Conservation (phyloP, 2,797 vertebrate genomes). For the Acrocephalus scirpaceus region DNA sequence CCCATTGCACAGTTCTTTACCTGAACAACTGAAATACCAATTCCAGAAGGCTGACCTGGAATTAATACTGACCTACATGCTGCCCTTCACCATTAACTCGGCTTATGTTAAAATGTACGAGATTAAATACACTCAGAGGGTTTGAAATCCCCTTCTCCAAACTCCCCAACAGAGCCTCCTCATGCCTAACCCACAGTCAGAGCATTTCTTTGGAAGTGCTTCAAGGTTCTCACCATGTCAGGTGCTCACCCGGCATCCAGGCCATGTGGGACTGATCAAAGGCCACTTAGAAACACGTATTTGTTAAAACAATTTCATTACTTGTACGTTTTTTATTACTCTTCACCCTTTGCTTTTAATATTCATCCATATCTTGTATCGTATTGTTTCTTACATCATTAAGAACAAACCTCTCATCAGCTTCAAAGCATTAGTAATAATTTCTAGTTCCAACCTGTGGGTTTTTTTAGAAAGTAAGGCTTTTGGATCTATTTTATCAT, state of each 20-base stretch:
- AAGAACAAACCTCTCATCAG: not conserved
- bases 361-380: not conserved
- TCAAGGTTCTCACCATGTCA: rapidly evolving
- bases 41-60: not conserved
- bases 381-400: not conserved
- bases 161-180: not conserved
- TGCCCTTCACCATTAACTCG: not conserved
- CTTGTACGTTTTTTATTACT: not conserved
- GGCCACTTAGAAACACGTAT: not conserved
- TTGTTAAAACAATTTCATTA: not conserved
- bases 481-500: not conserved
- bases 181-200: not conserved
- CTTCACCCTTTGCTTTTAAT: not conserved
- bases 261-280: not conserved
- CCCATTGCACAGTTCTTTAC: not conserved
- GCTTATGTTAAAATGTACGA: not conserved
- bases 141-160: not conserved
- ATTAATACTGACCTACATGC: not conserved
- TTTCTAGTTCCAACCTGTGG: not conserved
- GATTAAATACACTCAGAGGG: not conserved
- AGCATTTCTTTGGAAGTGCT: not conserved
- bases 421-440: too few relatives aligned
- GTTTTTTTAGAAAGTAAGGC: not conserved
- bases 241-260: not conserved
- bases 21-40: rapidly evolving